Evolutionary conservation across 2,888 invertebrate genomes (phyloP), one percentile per base, ranked within the genome.

Genomic region (Lasius platythorax): DNA sequence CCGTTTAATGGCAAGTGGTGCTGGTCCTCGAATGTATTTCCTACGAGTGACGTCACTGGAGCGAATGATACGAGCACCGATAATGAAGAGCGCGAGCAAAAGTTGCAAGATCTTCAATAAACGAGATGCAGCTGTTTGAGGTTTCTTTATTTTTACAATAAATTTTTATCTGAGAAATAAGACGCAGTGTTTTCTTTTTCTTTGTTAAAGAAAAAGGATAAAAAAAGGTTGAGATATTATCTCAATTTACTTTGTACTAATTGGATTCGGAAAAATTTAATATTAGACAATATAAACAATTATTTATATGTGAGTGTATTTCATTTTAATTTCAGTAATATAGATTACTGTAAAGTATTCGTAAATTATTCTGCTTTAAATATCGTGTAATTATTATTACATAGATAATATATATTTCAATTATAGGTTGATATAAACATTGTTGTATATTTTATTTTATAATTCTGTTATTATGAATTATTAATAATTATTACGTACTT

Each of bases 41-140:
- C 40, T 15, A 72, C 91, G 87, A 93, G 79, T 91, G 90, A 93
- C 92, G 93, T 93, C 92, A 92, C 85, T 90, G 81, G 88, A 90
- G 74, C 78, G 85, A 75, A 79, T 84, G 83, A 87, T 46, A 50
- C 61, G 63, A 72, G 82, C 33, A 33, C 9, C n/a, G 68, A 63
- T 85, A 79, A 78, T 82, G 76, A 84, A 64, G 67, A 72, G 75
- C 37, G 50, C 40, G 74, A 23, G 78, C 87, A 85, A 73, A 72
- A 82, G 86, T 74, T 79, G 87, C 89, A 82, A 86, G 84, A 73
- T 84, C 86, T 73, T 70, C 33, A 46, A 50, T 53, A 56, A 74
- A 58, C 18, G 30, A n/a, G 23, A 23, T 33, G 9, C 37, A 43
- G 61, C 15, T 28, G 4, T 75, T 37, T 50, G 15, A 79, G 12